Percentiles rank a stretch among this genome's conserved stretches.
phyloP scores from a whole-genome alignment of 2,113 vertebrate genomes.

The Nibea coibor region DNA sequence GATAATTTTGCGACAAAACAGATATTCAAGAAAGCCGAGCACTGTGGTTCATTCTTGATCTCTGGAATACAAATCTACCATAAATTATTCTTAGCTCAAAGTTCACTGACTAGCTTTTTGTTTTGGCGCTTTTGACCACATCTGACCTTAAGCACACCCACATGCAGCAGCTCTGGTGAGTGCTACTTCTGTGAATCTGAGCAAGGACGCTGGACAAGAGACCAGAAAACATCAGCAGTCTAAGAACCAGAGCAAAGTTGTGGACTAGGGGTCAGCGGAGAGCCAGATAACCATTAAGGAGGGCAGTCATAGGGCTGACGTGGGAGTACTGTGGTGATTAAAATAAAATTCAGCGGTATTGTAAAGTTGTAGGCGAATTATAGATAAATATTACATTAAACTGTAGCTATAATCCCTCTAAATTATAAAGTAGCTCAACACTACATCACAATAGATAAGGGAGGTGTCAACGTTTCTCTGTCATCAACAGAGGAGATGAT shows the following conservation, averaged over 20 bases:
- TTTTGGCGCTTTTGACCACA: background rate
- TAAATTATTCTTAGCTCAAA: background rate
- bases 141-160: background rate
- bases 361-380: background rate
- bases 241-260: background rate
- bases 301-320: too few species aligned
- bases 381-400: background rate
- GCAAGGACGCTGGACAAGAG: background rate
- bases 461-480: background rate
- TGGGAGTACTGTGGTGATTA: background rate
- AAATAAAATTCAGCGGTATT: background rate
- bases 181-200: background rate
- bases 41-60: background rate
- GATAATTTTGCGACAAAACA: background rate
- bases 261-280: background rate
- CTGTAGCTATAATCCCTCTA: background rate
- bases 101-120: background rate
- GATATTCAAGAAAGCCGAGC: background rate
- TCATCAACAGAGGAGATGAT: slow-evolving; percentile 22
- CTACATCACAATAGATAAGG: background rate
- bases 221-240: background rate
- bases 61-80: background rate
- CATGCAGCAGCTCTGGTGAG: background rate
- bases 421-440: background rate
- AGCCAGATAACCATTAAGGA: too few species aligned